Evolutionary conservation across 2,797 vertebrate species (phyloP), one percentile per base, ranked within the genome.

Genomic region (Falco rusticolus): DNA sequence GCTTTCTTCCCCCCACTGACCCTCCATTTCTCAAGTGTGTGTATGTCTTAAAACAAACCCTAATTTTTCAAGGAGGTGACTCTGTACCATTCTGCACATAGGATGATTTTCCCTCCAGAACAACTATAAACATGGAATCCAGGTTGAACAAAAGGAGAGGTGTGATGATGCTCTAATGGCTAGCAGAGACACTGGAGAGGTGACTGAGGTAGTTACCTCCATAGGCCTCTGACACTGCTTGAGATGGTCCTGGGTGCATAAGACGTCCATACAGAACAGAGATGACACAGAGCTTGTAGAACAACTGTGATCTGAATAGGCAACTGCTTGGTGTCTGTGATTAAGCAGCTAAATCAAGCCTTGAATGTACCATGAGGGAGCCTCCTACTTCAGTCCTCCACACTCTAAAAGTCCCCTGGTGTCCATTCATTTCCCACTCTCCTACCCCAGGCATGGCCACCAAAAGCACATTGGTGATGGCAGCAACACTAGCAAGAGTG

Each of bases 1-100:
- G 6, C 1, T 60, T 8, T 69, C 19, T 24, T 6, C 17, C n/a
- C 7, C 1, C 10, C 22, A 9, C 41, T 15, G 41, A 4, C 0
- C 1, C 2, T 2, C 3, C 41, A 43, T 57, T 75, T 56, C 16
- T 72, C 9, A 41, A 34, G 2, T 21, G 6, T 7, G 1, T 16
- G 2, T 28, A 60, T 28, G 5, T 50, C 43, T 75, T 69, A 83
- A 74, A 72, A 31, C 1, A 84, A 61, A 28, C 2, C 1, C 9
- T 6, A 10, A 12, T 9, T 71, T 84, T 90, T 68, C 29, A 57
- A 43, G 28, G 69, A 51, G 4, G 9, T 4, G 8, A 6, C 8
- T 51, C 17, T 43, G 3, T 34, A 48, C 16, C 26, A 34, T 57
- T 82, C 17, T 33, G 16, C 24, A 16, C 21, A 12, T 26, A 48